Base-by-base conservation (phyloP, 1,140 invertebrate species). In the Lepidostoma basale region DNA sequence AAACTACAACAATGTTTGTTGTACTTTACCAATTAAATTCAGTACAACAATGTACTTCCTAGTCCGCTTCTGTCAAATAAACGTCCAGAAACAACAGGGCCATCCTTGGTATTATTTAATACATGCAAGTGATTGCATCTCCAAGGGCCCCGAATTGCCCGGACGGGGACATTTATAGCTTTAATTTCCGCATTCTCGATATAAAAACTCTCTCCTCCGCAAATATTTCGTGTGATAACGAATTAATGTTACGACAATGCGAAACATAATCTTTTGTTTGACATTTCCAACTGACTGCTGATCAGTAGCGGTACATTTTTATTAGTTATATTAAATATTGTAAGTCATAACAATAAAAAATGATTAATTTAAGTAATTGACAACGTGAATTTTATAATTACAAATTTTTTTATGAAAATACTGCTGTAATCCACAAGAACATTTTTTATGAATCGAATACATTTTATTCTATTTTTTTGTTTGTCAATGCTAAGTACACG, bases 141-240 rank as follows among this genome's bases (percentile, higher is more conserved):
- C 22, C 16, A 63, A 69, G 67, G 67, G 47, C 40, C 58, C 30
- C 59, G 26, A 69, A 63, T 33, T 16, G 3, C 44, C n/a, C 26
- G 59, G 65, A 10, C 45, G 18, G 23, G 45, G 8, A 49, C 14
- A 40, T 67, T 70, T 70, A 70, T 70, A 67, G 63, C 60, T 70
- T 70, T 70, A 70, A 70, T 70, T 70, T 70, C 69, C 69, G 69
- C 58, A 60, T 67, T 62, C 58, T 26, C 56, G 20, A 63, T 62
- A 70, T 67, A 65, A 65, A 54, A 70, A 65, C 36, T 39, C 62
- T 0, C 36, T 60, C 22, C 22, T 33, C 23, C 3, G 14, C 20
- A 60, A 28, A 28, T 42, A 42, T 60, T 28, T 18, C 49, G 6
- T 10, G 12, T 40, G 25, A 25, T 26, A 56, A 47, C 49, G 56